phyloP scores from a whole-genome alignment of 2,888 invertebrate genomes.

The Melipona bicolor region DNA sequence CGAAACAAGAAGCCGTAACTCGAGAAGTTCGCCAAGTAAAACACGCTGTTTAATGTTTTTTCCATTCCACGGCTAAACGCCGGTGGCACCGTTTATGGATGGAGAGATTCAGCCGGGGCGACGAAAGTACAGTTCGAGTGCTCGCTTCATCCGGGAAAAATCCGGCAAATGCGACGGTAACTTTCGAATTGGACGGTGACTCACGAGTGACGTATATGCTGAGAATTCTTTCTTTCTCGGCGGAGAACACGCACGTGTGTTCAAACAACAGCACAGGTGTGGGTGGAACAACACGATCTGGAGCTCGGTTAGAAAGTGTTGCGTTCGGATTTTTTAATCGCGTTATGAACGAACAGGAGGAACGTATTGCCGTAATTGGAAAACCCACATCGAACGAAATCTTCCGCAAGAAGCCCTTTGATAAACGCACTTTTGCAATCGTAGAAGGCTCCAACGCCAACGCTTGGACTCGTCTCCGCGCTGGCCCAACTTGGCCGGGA shows the following conservation, averaged over 20 bases:
- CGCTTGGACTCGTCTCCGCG: neutral
- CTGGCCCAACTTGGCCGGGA: neutral
- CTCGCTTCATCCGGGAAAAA: neutral
- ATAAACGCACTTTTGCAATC: neutral
- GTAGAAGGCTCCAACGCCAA: neutral
- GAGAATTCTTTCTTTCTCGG: neutral
- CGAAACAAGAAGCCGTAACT: conserved; percentile 51
- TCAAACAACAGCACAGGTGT: too few species aligned
- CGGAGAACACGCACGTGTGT: too few species aligned
- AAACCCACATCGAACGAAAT: neutral
- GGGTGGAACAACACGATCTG: too few species aligned
- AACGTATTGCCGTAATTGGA: neutral
- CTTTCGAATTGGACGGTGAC: neutral
- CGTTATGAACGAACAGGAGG: neutral
- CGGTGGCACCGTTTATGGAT: neutral
- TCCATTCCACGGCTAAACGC: conserved; percentile 4
- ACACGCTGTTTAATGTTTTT: conserved; percentile 30
- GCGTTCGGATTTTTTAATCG: too few species aligned
- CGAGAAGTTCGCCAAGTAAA: conserved; percentile 38
- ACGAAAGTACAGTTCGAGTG: conserved; percentile 11
- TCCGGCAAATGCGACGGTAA: neutral
- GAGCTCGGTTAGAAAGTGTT: too few species aligned
- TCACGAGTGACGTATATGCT: neutral
- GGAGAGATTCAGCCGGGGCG: conserved; percentile 19
- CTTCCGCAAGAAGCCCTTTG: neutral